Evolutionary conservation across 2,888 invertebrate genomes (phyloP).

Genomic region (Pterostichus niger): DNA sequence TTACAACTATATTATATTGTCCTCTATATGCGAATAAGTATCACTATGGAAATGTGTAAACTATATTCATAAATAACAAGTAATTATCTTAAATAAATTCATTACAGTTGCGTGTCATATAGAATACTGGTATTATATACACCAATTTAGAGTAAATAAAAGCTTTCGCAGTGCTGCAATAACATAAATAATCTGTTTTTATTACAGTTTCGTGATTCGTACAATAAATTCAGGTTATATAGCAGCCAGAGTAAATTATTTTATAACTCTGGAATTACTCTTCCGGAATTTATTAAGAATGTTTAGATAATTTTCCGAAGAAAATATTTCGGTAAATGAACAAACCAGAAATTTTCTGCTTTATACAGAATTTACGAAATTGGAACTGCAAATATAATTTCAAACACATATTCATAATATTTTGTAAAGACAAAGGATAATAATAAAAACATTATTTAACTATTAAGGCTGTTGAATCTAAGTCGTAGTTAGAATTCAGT

Average conservation of each 20-base stretch:
- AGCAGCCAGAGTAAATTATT: conserved; percentile 13
- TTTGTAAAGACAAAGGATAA: too few species aligned
- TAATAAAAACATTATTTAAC: too few species aligned
- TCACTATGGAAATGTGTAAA: conserved; percentile 24
- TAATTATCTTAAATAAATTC: conserved; percentile 35
- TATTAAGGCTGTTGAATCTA: too few species aligned
- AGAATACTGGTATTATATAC: conserved; percentile 31
- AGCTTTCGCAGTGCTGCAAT: background rate
- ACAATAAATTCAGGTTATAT: conserved; percentile 14
- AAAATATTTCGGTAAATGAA: background rate
- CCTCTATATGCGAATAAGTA: conserved; percentile 3
- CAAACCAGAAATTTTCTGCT: background rate
- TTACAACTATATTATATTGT: conserved; percentile 39
- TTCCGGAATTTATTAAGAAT: conserved; percentile 16
- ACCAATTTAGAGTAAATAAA: conserved; percentile 1
- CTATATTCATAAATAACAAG: conserved; percentile 42
- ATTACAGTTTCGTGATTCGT: conserved; percentile 30
- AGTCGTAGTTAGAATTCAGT: too few species aligned
- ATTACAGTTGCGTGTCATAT: conserved; percentile 51
- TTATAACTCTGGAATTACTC: conserved; percentile 40
- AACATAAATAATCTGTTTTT: conserved; percentile 55
- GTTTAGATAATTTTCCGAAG: background rate
- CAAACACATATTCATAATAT: too few species aligned
- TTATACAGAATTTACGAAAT: background rate
- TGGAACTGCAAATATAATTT: background rate